Evolutionary conservation across 2,113 vertebrate species (phyloP).

Genomic region (Emydocephalus ijimae): DNA sequence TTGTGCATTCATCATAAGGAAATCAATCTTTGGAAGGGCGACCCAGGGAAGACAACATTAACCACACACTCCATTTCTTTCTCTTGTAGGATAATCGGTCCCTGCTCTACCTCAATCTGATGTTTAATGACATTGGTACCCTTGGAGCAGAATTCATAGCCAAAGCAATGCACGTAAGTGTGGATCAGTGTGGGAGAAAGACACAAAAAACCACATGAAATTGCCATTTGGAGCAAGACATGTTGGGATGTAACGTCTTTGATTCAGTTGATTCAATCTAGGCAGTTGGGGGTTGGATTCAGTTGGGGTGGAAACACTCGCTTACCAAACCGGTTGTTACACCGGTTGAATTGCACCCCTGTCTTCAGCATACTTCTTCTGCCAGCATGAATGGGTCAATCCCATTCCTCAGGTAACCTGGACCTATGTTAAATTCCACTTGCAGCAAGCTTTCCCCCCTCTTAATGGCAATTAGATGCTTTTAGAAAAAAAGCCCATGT

Average conservation of each 20-base stretch:
- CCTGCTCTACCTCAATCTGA: slow-evolving; percentile 81
- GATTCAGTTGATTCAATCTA: background rate
- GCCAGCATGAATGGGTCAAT: too few relatives aligned
- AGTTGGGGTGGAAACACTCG: background rate
- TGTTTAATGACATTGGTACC: slow-evolving; percentile 81
- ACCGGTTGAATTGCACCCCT: too few relatives aligned
- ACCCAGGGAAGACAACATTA: background rate
- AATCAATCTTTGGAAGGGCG: background rate
- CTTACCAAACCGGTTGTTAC: too few relatives aligned
- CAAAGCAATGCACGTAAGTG: slow-evolving; percentile 77
- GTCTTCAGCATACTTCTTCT: too few relatives aligned
- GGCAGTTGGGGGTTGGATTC: background rate
- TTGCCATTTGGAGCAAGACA: background rate
- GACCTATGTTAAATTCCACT: too few relatives aligned
- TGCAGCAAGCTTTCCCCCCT: background rate
- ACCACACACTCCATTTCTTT: background rate
- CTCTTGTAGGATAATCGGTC: slow-evolving; percentile 63
- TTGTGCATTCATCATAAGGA: background rate
- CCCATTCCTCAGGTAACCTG: too few relatives aligned
- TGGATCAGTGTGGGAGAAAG: background rate
- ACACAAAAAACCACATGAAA: background rate
- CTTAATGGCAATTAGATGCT: background rate
- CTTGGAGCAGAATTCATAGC: slow-evolving; percentile 79
- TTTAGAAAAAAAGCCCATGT: slow-evolving; percentile 24
- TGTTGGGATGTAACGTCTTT: background rate